Conservation (phyloP, 2,113 vertebrate species). For the Nycticebus coucang region DNA sequence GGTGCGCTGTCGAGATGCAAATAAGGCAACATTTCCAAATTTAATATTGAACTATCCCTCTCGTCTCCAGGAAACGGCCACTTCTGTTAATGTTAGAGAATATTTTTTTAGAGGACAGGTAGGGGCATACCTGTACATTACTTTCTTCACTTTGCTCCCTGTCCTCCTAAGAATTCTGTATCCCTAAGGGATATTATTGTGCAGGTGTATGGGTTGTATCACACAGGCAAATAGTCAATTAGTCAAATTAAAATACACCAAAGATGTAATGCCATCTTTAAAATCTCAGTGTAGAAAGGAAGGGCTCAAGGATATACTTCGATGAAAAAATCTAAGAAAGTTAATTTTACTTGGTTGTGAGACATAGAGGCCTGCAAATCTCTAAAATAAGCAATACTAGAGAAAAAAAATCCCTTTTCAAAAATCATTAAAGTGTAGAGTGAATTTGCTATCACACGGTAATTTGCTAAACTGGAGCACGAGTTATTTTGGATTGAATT, state of each 20-base stretch:
- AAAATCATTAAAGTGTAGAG: constrained; percentile 35
- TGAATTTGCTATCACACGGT: constrained; percentile 34
- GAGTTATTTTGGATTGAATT: constrained; percentile 63
- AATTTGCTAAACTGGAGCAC: constrained; percentile 63
- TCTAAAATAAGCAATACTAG: constrained; percentile 23
- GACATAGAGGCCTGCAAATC: constrained; percentile 26
- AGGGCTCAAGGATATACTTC: not conserved
- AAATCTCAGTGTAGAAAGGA: not conserved
- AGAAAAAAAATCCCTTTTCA: constrained; percentile 27
- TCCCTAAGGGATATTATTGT: not conserved
- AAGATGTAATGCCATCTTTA: not conserved
- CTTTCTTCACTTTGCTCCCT: not conserved
- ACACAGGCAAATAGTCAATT: not conserved
- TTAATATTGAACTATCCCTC: not conserved
- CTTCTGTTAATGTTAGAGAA: not conserved
- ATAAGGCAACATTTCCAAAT: not conserved
- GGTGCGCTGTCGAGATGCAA: not conserved
- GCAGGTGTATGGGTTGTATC: not conserved
- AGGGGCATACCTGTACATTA: not conserved
- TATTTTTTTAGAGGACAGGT: not conserved
- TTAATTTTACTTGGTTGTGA: constrained; percentile 24
- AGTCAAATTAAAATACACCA: not conserved
- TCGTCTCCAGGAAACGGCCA: not conserved
- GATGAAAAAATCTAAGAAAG: constrained; percentile 22
- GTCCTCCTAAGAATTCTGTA: not conserved